Conservation (phyloP, 2,113 vertebrate genomes). For the Charina bottae region DNA sequence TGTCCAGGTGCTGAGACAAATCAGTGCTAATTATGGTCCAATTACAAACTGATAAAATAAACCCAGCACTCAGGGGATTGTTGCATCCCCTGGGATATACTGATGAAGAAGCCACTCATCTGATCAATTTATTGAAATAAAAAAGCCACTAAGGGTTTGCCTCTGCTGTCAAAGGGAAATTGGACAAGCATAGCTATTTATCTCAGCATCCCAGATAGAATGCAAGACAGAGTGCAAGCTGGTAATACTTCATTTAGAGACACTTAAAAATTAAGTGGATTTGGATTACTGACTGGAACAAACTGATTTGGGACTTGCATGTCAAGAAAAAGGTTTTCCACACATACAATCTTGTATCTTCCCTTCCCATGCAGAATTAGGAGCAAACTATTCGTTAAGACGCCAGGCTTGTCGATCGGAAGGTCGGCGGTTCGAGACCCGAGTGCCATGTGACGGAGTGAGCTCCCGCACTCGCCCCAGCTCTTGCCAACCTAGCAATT, state of each 20-base stretch:
- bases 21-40: neutral
- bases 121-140: conserved; percentile 31
- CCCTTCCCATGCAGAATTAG: neutral
- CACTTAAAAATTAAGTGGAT: neutral
- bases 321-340: neutral
- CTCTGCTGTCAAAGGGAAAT: conserved; percentile 12
- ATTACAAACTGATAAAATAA: conserved; percentile 2
- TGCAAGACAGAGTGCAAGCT: neutral
- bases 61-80: neutral
- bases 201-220: conserved; percentile 3
- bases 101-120: conserved; percentile 5
- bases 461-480: too few relatives aligned
- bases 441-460: too few relatives aligned
- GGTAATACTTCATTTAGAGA: neutral
- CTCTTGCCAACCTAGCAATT: too few relatives aligned
- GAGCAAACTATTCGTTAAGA: too few relatives aligned
- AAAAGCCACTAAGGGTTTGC: neutral
- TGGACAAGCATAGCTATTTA: conserved; percentile 10
- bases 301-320: neutral
- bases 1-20: neutral
- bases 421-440: too few relatives aligned
- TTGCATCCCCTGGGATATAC: neutral
- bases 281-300: conserved; percentile 2
- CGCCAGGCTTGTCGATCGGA: too few relatives aligned
- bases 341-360: neutral